These are phyloP conservation scores for Dorcus hopei DNA, from an alignment of 2,888 invertebrate genomes.

Conservation along the genomic window DNA sequence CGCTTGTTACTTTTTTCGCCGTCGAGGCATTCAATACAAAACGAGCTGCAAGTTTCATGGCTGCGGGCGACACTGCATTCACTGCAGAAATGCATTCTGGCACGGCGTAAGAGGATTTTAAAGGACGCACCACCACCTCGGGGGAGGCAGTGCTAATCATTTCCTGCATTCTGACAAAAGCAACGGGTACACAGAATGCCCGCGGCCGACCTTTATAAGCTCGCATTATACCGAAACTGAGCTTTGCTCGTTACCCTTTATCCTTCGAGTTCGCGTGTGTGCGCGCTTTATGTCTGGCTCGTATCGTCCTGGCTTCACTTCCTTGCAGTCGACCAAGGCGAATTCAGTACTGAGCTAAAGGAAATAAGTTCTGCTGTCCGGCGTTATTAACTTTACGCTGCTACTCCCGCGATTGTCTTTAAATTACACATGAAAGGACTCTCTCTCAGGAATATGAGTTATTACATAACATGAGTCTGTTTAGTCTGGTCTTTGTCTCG, in stretches of 20 bases:
- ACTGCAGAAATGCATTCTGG: not conserved
- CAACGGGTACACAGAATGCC: constrained; percentile 22
- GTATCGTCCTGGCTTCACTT: constrained; percentile 5
- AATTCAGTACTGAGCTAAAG: not conserved
- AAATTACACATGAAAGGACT: constrained; percentile 6
- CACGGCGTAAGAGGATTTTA: constrained; percentile 6
- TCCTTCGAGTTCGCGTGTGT: constrained; percentile 20
- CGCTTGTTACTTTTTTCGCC: not conserved
- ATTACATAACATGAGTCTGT: too few species aligned
- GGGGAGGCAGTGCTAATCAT: constrained; percentile 30
- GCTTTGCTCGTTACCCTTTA: constrained; percentile 23
- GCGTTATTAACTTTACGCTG: constrained; percentile 4
- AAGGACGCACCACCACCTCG: constrained; percentile 20
- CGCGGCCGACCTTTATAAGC: constrained; percentile 27
- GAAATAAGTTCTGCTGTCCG: constrained; percentile 10
- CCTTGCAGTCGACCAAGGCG: constrained; percentile 3
- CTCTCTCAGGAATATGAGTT: not conserved
- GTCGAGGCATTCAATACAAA: not conserved
- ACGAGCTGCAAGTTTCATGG: not conserved
- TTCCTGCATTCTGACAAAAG: constrained; percentile 27
- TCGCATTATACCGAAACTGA: constrained; percentile 25
- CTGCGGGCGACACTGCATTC: not conserved
- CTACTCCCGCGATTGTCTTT: not conserved
- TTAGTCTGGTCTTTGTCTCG: constrained; percentile 5
- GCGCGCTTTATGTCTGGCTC: constrained; percentile 9